These are phyloP conservation scores for Dinomys branickii DNA, from an alignment of 2,113 vertebrate species.

Conservation along the genomic window DNA sequence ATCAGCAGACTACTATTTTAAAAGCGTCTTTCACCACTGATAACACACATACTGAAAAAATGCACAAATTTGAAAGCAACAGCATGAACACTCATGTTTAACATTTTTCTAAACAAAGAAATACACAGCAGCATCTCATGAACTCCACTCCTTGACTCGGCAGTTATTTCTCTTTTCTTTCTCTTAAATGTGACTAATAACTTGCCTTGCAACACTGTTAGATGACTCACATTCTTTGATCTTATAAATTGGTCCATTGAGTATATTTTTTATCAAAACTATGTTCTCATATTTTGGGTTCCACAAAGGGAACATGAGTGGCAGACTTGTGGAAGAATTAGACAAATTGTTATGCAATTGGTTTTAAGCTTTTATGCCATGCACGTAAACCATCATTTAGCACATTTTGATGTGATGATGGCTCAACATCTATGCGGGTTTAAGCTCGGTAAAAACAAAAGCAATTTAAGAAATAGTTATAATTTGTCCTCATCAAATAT, in stretches of 20 bases:
- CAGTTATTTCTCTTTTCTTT: background rate
- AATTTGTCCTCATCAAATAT: slow-evolving; percentile 58
- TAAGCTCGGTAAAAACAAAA: slow-evolving; percentile 29
- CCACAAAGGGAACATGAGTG: background rate
- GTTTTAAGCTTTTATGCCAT: background rate
- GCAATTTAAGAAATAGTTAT: background rate
- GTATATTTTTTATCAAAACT: background rate
- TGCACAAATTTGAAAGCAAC: background rate
- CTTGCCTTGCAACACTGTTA: background rate
- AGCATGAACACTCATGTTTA: background rate
- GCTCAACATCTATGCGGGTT: background rate
- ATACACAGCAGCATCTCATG: background rate
- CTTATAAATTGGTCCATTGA: background rate
- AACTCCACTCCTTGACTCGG: background rate
- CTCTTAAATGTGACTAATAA: background rate
- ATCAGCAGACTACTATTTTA: background rate
- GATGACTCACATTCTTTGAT: background rate
- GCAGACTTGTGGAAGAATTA: background rate
- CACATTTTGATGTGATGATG: background rate
- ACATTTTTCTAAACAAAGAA: background rate
- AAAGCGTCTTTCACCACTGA: background rate
- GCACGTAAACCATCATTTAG: background rate
- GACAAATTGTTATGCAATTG: background rate
- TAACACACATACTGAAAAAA: background rate
- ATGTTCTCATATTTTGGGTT: background rate